phyloP scores from a whole-genome alignment of 2,888 invertebrate species.

The Dyspetes luteomarginatus region DNA sequence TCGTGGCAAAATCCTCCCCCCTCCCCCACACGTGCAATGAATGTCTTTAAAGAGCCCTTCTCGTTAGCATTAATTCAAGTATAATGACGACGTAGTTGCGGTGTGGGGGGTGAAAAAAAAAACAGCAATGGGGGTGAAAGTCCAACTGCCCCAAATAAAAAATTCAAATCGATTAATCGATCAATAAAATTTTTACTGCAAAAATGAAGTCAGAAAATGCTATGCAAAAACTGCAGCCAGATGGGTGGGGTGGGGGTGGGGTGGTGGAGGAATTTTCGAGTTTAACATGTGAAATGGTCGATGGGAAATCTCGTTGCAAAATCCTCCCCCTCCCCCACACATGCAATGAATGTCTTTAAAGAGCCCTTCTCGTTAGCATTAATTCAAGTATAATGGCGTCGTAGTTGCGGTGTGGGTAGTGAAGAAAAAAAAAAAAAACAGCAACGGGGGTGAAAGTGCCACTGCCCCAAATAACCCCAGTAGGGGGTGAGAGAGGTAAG shows the following conservation, averaged over 20 bases:
- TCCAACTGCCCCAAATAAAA: no score
- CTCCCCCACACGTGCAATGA: no score
- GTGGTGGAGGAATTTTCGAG: not conserved
- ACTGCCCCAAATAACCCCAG: conserved; percentile 60
- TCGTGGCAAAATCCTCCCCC: no score
- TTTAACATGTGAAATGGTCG: not conserved
- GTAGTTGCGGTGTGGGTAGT: conserved; percentile 31
- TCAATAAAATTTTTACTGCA: no score
- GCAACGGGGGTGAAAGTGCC: conserved; percentile 55
- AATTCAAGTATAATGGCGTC: conserved; percentile 55
- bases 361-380: conserved; percentile 22
- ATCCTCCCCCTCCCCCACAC: not conserved
- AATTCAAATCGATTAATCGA: no score
- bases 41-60: no score
- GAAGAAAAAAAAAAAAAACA: conserved; percentile 13
- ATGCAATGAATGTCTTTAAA: not conserved
- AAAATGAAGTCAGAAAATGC: no score
- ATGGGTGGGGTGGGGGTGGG: not conserved
- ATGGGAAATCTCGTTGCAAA: not conserved
- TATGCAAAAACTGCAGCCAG: no score
- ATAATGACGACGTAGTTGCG: no score
- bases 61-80: no score
- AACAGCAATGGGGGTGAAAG: no score
- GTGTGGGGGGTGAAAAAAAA: no score
- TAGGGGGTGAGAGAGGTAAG: conserved; percentile 2